Evolutionary conservation across 2,797 vertebrate species (phyloP), one percentile per base, ranked within the genome.

Genomic region (Lacerta bilineata): DNA sequence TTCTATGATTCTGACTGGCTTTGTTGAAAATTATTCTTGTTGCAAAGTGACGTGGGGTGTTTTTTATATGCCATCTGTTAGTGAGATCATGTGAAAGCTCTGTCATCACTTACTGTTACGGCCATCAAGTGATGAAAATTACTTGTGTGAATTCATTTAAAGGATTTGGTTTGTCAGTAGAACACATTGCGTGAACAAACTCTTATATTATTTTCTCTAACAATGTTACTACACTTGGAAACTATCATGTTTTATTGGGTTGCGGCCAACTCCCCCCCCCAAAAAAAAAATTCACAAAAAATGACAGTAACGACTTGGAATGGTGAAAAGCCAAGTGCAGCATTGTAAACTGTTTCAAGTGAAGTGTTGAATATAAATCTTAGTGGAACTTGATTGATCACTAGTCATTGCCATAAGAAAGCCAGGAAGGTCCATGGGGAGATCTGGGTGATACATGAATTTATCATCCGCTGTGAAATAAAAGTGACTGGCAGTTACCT

Each of bases 361-460:
- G 1, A 4, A 77, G 20, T 46, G 23, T 61, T 25, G 25, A 64
- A 78, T 50, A 84, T 64, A 72, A 66, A 88, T 91, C 86, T 76
- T 81, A 69, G 83, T 84, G 33, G 89, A 85, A 46, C 64, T 80
- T 23, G 82, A 84, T 85, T 91, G 86, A 90, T 88, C 59, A 27
- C 68, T 0, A 68, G 61, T 85, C 81, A 29, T 59, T 83, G 86
- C 20, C 20, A 5, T 3, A 76, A 72, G 87, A 82, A 84, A 92
- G 83, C 86, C 69, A 87, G 75, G 80, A 88, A 84, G 74, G 82
- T 87, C 92, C 88, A 86, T 46, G 25, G 81, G 55, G 88, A 89
- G 55, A 83, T 88, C 84, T 85, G 55, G 27, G 33, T 71, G 17
- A 0, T 1, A 66, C 39, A 78, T 39, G 61, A 61, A 27, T 39